Percentiles rank a stretch among this genome's conserved stretches.
These are phyloP conservation scores for Globia sparganii DNA, from an alignment of 2,888 invertebrate species.

Conservation along the genomic window DNA sequence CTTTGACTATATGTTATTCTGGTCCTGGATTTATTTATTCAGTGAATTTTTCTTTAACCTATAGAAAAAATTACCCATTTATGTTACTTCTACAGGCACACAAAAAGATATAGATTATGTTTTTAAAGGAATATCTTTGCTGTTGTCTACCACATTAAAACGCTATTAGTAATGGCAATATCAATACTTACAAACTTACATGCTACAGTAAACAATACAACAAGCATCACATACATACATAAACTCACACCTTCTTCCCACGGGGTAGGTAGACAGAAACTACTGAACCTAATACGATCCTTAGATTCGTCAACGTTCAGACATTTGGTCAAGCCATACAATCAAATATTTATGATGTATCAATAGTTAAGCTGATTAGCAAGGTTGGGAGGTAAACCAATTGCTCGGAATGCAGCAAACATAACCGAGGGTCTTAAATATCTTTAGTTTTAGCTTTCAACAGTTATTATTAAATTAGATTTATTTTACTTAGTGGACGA, in stretches of 20 bases:
- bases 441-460: neutral
- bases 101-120: no score
- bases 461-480: neutral
- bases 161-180: neutral
- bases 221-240: neutral
- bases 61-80: neutral
- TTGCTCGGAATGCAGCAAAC: neutral
- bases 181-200: neutral
- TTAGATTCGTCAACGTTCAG: no score
- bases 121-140: neutral
- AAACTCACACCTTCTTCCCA: no score
- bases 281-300: no score
- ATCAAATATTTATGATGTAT: neutral
- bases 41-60: neutral
- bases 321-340: no score
- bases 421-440: neutral
- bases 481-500: neutral
- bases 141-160: neutral
- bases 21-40: neutral
- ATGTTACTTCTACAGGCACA: no score
- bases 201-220: neutral
- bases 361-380: neutral
- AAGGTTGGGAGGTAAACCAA: neutral
- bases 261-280: no score
- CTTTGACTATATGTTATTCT: neutral